Base-by-base conservation (phyloP, 2,888 invertebrate genomes). In the Drosophila recens region DNA sequence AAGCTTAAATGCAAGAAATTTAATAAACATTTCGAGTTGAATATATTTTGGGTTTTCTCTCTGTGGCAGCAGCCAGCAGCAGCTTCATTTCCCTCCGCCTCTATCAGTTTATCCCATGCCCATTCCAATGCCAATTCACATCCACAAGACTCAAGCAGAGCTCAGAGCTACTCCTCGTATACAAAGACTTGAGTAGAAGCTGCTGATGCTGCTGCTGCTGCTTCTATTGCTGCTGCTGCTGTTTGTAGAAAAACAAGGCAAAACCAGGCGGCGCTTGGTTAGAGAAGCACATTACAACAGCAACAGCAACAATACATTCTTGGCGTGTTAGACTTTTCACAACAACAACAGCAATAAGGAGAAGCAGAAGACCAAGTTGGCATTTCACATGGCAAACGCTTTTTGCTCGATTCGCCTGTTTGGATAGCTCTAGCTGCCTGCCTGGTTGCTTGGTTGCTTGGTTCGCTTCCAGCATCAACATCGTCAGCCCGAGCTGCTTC, bases 1-100 rank as follows among this genome's bases (percentile, higher is more conserved):
- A 64, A 81, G 89, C 89, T 84, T 84, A 89, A 84, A 89, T 89
- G 85, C 85, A 68, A 87, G 90, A 86, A 86, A 86, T 86, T 86
- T 86, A 86, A 86, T 86, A 89, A 87, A 85, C 90, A 86, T 89
- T 89, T 82, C 82, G 70, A 80, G 82, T 76, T 42, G 76, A 89
- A 84, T 81, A 81, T 64, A 79, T 79, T 83, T 87, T 69, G 53
- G 87, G 64, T 49, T 45, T 65, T 46, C 23, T 30, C 8, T 61
- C 51, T 72, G 56, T 27, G 62, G 48, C 57, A 62, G 71, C 20
- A 52, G 56, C 43, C 57, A 62, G 71, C 20, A 56, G 48, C 57
- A 62, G 71, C 20, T 27, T 27, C 46, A 15, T 34, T 23, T 30
- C 6, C 4, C 42, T 33, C 20, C 4, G 15, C 11, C 46, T 36